Conservation (phyloP, 1,140 invertebrate genomes). For the Sarcophaga peregrina region DNA sequence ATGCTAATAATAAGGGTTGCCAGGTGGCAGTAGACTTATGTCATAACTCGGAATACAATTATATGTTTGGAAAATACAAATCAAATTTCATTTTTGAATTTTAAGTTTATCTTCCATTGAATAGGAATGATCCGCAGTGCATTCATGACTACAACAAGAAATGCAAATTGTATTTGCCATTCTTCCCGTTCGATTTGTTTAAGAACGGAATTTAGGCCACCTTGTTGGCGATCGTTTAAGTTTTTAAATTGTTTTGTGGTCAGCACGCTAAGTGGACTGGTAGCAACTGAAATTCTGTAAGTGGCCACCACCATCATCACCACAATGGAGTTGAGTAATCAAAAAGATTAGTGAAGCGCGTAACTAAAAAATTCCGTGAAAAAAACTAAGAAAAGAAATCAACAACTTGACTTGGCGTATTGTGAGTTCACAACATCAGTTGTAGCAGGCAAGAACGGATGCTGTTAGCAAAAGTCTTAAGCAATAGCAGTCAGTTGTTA, state of each 20-base stretch:
- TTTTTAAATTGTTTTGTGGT: constrained; percentile 11
- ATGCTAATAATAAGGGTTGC: constrained; percentile 2
- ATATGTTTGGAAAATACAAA: too few relatives aligned
- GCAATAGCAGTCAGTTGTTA: constrained; percentile 7
- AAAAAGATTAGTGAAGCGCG: constrained; percentile 2
- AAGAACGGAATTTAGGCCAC: background rate
- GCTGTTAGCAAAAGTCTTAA: constrained; percentile 15
- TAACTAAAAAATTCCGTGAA: background rate
- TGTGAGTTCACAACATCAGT: background rate
- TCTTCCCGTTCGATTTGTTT: background rate
- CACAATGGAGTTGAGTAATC: background rate
- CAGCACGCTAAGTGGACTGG: background rate
- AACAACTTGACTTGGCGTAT: background rate
- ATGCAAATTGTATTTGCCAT: background rate
- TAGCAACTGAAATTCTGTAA: constrained; percentile 1
- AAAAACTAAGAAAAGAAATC: background rate
- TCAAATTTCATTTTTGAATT: too few relatives aligned
- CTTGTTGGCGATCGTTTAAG: background rate
- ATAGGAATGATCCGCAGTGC: too few relatives aligned
- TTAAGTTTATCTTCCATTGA: too few relatives aligned
- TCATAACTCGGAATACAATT: too few relatives aligned
- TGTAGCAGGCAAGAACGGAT: background rate
- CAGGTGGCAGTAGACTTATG: background rate
- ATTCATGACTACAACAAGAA: too few relatives aligned
- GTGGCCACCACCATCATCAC: background rate